phyloP scores from a whole-genome alignment of 2,888 invertebrate species.

The Gortyna flavago region DNA sequence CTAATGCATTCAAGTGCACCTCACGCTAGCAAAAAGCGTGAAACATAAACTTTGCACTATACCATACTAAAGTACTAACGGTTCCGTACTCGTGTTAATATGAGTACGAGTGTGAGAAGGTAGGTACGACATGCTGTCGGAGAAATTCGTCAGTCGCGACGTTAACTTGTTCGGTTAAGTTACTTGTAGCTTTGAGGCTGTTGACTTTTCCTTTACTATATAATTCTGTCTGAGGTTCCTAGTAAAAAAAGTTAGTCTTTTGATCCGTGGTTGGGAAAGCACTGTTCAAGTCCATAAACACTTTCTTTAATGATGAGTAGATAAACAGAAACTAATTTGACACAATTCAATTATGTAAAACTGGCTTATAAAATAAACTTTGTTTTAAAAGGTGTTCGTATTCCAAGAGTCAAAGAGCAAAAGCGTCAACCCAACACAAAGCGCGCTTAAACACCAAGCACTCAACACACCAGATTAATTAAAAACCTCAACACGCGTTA shows the following conservation, averaged over 20 bases:
- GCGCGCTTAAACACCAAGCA: background rate
- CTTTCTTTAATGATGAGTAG: background rate
- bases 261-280: background rate
- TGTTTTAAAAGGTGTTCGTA: background rate
- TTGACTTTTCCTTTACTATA: background rate
- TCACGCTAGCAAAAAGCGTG: conserved; percentile 61
- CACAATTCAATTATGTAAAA: background rate
- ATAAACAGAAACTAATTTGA: background rate
- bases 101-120: background rate
- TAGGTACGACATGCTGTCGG: conserved; percentile 27
- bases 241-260: background rate
- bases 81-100: conserved; percentile 59
- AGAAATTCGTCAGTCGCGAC: conserved; percentile 43
- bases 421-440: conserved; percentile 1
- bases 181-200: conserved; percentile 22
- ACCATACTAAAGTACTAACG: conserved; percentile 31
- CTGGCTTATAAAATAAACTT: background rate
- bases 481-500: conserved; percentile 13
- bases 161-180: conserved; percentile 36
- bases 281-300: background rate
- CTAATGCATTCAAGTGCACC: conserved; percentile 69
- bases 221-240: background rate
- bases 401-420: background rate
- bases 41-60: conserved; percentile 63
- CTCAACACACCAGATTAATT: conserved; percentile 16